Evolutionary conservation across 2,888 invertebrate species (phyloP).

Genomic region (Lasioglossum vierecki): DNA sequence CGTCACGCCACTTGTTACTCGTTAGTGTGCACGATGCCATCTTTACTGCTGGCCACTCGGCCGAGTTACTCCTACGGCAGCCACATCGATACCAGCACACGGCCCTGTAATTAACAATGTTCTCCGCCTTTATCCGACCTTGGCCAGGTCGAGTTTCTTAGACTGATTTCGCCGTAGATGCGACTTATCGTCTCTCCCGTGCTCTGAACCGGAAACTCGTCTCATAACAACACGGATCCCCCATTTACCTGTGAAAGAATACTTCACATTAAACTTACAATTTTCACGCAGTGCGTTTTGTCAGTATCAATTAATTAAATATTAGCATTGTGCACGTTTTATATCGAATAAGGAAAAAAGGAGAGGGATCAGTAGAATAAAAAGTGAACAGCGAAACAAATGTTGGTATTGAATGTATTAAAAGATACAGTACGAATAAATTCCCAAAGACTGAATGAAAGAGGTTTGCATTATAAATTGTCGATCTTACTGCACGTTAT

Average conservation of each 20-base stretch:
- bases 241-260: not conserved
- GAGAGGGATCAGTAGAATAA: not conserved
- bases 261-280: not conserved
- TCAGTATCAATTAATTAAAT: no score
- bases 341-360: no score
- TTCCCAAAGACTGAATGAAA: not conserved
- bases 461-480: not conserved
- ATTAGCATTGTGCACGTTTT: not conserved
- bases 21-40: slow-evolving; percentile 81
- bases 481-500: not conserved
- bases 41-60: slow-evolving; percentile 71
- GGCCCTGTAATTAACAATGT: slow-evolving; percentile 79
- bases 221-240: not conserved
- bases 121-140: slow-evolving; percentile 60
- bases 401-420: not conserved
- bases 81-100: slow-evolving; percentile 70
- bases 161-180: slow-evolving; percentile 56
- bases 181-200: slow-evolving; percentile 25
- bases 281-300: not conserved
- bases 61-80: slow-evolving; percentile 67
- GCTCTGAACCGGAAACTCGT: not conserved
- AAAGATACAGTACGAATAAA: not conserved
- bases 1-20: slow-evolving; percentile 81
- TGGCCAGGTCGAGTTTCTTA: slow-evolving; percentile 41
- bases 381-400: not conserved